Conservation (phyloP, 2,113 vertebrate genomes). For the Siniperca knerii region DNA sequence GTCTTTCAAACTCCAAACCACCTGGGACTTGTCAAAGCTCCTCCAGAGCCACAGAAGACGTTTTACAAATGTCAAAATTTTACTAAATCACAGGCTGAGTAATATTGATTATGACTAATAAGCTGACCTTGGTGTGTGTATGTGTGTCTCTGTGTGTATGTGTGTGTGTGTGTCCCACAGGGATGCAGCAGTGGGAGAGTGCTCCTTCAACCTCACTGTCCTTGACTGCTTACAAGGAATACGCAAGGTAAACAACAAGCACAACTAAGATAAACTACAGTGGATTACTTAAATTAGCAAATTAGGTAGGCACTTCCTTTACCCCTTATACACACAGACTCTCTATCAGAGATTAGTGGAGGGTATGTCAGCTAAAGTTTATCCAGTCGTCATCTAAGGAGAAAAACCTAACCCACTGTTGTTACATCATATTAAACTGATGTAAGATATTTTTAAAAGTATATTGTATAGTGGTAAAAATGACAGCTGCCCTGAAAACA, state of each 20-base stretch:
- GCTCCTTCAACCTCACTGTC: slow-evolving; percentile 91
- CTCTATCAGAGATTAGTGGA: background rate
- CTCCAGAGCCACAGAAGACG: background rate
- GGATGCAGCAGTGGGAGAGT: slow-evolving; percentile 93
- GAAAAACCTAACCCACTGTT: background rate
- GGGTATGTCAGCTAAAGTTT: background rate
- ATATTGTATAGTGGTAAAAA: background rate
- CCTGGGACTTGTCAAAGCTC: no score
- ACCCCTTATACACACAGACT: background rate
- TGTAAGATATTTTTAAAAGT: background rate
- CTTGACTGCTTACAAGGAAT: slow-evolving; percentile 94
- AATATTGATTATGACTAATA: background rate
- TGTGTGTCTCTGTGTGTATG: background rate
- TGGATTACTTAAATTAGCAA: background rate
- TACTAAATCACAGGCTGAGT: background rate
- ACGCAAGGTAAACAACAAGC: slow-evolving; percentile 87
- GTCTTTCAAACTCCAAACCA: no score
- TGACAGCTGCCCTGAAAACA: background rate
- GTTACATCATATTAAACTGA: background rate
- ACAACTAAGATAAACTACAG: background rate
- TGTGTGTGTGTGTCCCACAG: slow-evolving; percentile 72
- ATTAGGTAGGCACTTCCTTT: background rate
- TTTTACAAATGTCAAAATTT: background rate
- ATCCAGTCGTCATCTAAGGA: background rate
- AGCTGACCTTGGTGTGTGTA: background rate